Evolutionary conservation across 2,113 vertebrate species (phyloP), one percentile per base, ranked within the genome.

Genomic region (Heliornis fulica): DNA sequence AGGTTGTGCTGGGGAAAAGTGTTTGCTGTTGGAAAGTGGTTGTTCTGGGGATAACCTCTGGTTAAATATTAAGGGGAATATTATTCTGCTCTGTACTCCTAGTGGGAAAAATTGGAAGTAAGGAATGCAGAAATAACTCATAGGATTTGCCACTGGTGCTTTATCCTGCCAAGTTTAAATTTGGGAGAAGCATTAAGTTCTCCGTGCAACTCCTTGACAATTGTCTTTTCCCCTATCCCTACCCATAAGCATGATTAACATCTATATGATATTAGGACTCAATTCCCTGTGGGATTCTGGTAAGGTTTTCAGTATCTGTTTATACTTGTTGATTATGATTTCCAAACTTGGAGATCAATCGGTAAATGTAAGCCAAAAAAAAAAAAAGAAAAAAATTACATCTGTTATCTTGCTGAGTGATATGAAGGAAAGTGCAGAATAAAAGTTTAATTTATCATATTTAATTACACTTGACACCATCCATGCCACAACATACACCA

Each of bases 101-200:
- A 32, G 34, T 3, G 25, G 6, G 26, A 20, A 17, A 3, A 13
- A 7, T 0, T 0, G 2, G 2, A 15, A 17, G 5, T 43, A 4
- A 15, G 11, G 25, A 45, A 7, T 31, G 7, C 7, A 2, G 17
- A 15, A 29, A 7, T 3, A 14, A 5, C 12, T 19, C 4, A 2
- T 10, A 15, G 26, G 19, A 20, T 68, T 68, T 34, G 17, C 36
- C 15, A 5, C 3, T 11, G 13, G 4, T 28, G 5, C 28, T 75
- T 48, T 36, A 2, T 12, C 10, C 8, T 21, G 7, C 0, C n/a
- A 36, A 15, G 6, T 23, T 80, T 34, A 36, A 68, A 20, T 2
- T 32, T 15, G 5, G 15, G 61, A 34, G 32, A 63, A 54, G 15
- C 9, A 2, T 43, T 71, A 41, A 3, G 78, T 63, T 71, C 29